Conservation (phyloP, 1,140 invertebrate species). For the Brachionus koreanus region DNA sequence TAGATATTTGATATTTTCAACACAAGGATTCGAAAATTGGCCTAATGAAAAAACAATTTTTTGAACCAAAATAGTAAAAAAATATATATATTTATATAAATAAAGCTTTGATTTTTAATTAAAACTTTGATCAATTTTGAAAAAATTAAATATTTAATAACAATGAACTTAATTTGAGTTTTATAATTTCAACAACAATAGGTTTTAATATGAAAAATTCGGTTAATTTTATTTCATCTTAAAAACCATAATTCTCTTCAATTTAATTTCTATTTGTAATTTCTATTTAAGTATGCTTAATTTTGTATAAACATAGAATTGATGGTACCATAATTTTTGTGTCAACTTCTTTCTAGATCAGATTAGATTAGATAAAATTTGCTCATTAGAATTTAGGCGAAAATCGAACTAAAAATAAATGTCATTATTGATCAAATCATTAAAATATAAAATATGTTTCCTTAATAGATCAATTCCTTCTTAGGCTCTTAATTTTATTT, state of each 20-base stretch:
- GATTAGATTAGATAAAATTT: slow-evolving; percentile 37
- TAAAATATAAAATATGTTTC: slow-evolving; percentile 30
- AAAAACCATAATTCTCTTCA: neutral
- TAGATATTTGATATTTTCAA: slow-evolving; percentile 7
- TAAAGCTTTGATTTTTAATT: slow-evolving; percentile 8
- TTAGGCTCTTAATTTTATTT: neutral
- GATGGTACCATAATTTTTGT: neutral
- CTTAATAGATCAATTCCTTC: slow-evolving; percentile 21
- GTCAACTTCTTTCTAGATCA: neutral
- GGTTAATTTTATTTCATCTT: neutral
- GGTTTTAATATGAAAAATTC: neutral
- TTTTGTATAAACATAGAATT: neutral
- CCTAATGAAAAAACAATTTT: neutral
- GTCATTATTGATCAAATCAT: slow-evolving; percentile 37
- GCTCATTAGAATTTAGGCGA: neutral
- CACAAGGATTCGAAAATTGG: slow-evolving; percentile 9
- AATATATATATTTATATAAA: neutral
- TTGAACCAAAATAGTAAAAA: neutral
- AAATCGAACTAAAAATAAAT: neutral
- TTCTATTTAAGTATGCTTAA: neutral
- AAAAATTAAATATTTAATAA: slow-evolving; percentile 39
- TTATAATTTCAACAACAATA: slow-evolving; percentile 37
- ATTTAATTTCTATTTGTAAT: neutral
- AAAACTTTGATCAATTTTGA: neutral
- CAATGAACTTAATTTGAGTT: slow-evolving; percentile 25